Evolutionary conservation across 2,113 vertebrate genomes (phyloP), one percentile per base, ranked within the genome.

Genomic region (Podilymbus podiceps): DNA sequence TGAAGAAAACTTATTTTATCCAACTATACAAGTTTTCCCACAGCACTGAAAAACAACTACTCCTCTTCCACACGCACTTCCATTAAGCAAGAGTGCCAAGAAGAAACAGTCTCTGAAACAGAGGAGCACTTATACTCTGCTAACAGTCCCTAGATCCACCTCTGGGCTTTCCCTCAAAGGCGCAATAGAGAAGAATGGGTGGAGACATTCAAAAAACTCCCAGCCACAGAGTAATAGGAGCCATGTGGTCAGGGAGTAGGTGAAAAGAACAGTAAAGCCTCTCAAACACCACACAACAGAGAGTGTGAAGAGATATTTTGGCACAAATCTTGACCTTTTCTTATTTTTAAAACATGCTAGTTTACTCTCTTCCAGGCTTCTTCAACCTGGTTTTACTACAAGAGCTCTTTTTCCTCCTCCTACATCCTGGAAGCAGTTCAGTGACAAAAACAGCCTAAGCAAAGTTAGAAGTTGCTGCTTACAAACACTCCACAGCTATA

Each of bases 1-100:
- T 93, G 74, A 96, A 96, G 89, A 94, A 93, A 96, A 92, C 80
- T 95, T 84, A 96, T 49, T 96, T 94, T 69, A 96, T 76, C 91
- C 90, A 95, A 46, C 66, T 60, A 72, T 8, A 72, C 0, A 7
- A 89, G 30, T 88, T 85, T 92, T 85, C 40, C 27, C 66, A 55
- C 33, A 21, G 87, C 64, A 85, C 56, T 64, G 59, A 58, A 91
- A 87, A 78, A 69, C 62, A 95, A 80, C 82, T 19, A 52, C 12
- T 75, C 75, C 62, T 82, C 66, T 74, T 85, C 81, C 16, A 60
- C 38, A 28, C 20, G 30, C 12, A 6, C 22, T 27, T 60, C 62
- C 0, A 4, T 15, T 78, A 44, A 47, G 0, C 5, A 27, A 66
- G n/a, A 81, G 63, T 0, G 2, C 52, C 58, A 59, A 30, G 38